These are phyloP conservation scores for Eledona agricola DNA, from an alignment of 2,888 invertebrate genomes.

Conservation along the genomic window DNA sequence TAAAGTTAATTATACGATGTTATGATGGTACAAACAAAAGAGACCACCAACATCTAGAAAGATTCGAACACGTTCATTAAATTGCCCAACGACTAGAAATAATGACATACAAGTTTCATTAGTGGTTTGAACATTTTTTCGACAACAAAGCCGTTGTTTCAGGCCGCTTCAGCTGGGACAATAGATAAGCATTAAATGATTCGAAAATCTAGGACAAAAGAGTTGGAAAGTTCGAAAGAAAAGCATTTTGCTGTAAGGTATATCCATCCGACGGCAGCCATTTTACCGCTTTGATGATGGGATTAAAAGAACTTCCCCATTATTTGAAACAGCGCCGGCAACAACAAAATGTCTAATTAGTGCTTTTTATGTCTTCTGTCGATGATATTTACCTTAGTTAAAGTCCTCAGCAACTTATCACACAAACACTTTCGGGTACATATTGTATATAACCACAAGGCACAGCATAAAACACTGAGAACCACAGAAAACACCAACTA, in stretches of 20 bases:
- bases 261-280: constrained; percentile 39
- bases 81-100: constrained; percentile 45
- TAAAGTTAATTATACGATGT: constrained; percentile 37
- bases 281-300: constrained; percentile 34
- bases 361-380: constrained; percentile 18
- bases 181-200: constrained; percentile 14
- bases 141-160: constrained; percentile 41
- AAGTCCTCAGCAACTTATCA: constrained; percentile 37
- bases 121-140: constrained; percentile 43
- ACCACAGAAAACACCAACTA: constrained; percentile 39
- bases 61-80: constrained; percentile 38
- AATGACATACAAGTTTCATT: constrained; percentile 46
- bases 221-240: constrained; percentile 12
- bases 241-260: constrained; percentile 28
- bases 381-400: constrained; percentile 39
- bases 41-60: constrained; percentile 36
- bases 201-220: constrained; percentile 12
- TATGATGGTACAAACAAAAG: constrained; percentile 35
- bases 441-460: constrained; percentile 45
- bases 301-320: constrained; percentile 33
- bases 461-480: constrained; percentile 42
- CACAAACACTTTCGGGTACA: constrained; percentile 38
- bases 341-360: constrained; percentile 4
- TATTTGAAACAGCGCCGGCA: constrained; percentile 14
- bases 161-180: constrained; percentile 10